These are phyloP conservation scores for Chrysogorgia sp. DNA, from an alignment of 92 coral and sea anemone species.

Conservation along the genomic window DNA sequence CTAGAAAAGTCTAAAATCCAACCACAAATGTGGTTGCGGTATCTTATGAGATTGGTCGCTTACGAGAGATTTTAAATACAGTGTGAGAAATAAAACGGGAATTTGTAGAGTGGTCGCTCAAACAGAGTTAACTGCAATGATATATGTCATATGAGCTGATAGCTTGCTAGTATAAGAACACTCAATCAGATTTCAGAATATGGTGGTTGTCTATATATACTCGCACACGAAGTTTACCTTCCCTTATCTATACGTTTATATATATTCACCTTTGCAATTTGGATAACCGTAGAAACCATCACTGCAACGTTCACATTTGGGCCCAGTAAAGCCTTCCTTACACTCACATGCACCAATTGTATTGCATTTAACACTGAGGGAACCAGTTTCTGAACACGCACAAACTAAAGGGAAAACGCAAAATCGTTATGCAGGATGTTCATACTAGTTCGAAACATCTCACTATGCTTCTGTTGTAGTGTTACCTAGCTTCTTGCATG, in stretches of 20 bases:
- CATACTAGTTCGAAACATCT: neutral
- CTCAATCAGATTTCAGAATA: too few species aligned
- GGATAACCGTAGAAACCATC: constrained; percentile 88
- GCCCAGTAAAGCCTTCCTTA: constrained; percentile 75
- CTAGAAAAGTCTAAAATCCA: too few species aligned
- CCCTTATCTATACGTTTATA: neutral
- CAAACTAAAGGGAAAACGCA: constrained; percentile 54
- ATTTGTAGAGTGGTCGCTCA: too few species aligned
- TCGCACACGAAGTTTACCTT: neutral
- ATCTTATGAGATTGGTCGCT: too few species aligned
- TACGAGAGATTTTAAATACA: too few species aligned
- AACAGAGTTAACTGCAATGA: too few species aligned
- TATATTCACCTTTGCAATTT: constrained; percentile 68
- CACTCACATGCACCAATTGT: constrained; percentile 78
- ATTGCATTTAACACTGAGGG: constrained; percentile 68
- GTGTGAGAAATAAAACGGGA: too few species aligned
- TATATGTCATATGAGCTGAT: too few species aligned
- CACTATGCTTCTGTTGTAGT: neutral
- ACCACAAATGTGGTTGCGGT: too few species aligned
- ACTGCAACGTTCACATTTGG: constrained; percentile 82
- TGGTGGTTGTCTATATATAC: too few species aligned
- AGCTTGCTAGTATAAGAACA: too few species aligned
- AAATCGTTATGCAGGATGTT: neutral
- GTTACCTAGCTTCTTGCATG: constrained; percentile 50
- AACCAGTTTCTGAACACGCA: constrained; percentile 68